Base-by-base conservation (phyloP, 2,888 invertebrate genomes). In the Tipula helvola region DNA sequence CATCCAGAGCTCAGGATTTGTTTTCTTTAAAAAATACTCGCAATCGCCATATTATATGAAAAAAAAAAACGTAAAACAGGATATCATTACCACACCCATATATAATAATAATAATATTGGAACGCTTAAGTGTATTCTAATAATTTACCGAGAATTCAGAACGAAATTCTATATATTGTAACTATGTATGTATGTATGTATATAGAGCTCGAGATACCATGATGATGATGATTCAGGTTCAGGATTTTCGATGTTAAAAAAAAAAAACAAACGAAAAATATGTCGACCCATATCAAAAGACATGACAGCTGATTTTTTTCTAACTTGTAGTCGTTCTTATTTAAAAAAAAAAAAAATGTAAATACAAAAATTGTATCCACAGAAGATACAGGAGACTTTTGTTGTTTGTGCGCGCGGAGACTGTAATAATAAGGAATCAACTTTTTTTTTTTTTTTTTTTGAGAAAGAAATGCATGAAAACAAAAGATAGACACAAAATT, bases 221-320 rank as follows among this genome's bases (percentile, higher is more conserved):
- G 83, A 71, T 71, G 83, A 83, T 83, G 36, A 41, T 84, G 84
- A 84, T 84, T 84, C 84, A 84, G 84, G 84, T 87, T 87, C 85
- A 71, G 87, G 87, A 87, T 87, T 87, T 87, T 86, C 86, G 87
- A 28, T 28, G 28, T 28, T 28, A 28, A 28, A 18, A 44, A 28
- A 86, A 5, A 41, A 86, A 86, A 86, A 41, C 13, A n/a, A 84
- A 36, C 36, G 36, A 87, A 87, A 87, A 86, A 87, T 87, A 87
- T 87, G 90, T 86, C 90, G 89, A 91, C 91, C 91, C 91, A 91
- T 91, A 90, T 91, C 92, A 91, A 92, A 91, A 90, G 89, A 91
- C 91, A 91, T 91, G 91, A 92, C 91, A 91, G 92, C 91, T 91
- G 91, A 91, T 91, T 91, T 86, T 91, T 87, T 86, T 52, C 86